Evolutionary conservation across 2,797 vertebrate species (phyloP).

Genomic region (Ctenopoma kingsleyae): DNA sequence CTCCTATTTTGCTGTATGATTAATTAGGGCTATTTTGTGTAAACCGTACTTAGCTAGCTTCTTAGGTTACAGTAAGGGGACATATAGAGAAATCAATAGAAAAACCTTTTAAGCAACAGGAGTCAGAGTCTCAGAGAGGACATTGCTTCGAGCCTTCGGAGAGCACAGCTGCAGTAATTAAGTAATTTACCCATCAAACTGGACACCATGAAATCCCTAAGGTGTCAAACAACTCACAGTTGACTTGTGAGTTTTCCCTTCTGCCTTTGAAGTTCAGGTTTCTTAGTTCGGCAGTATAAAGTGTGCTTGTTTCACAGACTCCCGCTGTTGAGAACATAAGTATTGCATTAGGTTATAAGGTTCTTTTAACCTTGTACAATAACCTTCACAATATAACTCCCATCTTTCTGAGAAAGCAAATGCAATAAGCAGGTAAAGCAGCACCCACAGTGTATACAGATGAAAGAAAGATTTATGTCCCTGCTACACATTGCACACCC

Average conservation of each 20-base stretch:
- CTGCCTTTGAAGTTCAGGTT: slow-evolving; percentile 71
- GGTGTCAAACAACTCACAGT: slow-evolving; percentile 62
- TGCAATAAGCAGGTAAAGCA: neutral
- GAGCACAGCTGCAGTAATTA: slow-evolving; percentile 73
- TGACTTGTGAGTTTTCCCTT: slow-evolving; percentile 8
- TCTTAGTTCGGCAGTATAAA: slow-evolving; percentile 41
- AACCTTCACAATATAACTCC: neutral
- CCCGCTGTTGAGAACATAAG: neutral
- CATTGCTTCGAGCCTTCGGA: slow-evolving; percentile 65
- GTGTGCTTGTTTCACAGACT: slow-evolving; percentile 27
- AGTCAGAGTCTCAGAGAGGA: slow-evolving; percentile 46
- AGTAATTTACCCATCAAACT: slow-evolving; percentile 83
- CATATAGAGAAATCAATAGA: slow-evolving; percentile 68
- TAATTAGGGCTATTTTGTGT: slow-evolving; percentile 85
- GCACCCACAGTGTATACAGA: no score
- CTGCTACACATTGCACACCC: no score
- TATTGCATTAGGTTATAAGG: neutral
- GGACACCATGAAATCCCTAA: slow-evolving; percentile 70
- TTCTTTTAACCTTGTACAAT: neutral
- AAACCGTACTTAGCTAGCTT: slow-evolving; percentile 77
- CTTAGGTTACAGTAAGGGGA: slow-evolving; percentile 80
- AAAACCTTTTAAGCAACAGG: slow-evolving; percentile 62
- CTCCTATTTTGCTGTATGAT: slow-evolving; percentile 84
- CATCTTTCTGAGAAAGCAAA: neutral
- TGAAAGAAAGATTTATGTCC: neutral